phyloP scores from a whole-genome alignment of 2,888 invertebrate species.

The Stramonita haemastoma region DNA sequence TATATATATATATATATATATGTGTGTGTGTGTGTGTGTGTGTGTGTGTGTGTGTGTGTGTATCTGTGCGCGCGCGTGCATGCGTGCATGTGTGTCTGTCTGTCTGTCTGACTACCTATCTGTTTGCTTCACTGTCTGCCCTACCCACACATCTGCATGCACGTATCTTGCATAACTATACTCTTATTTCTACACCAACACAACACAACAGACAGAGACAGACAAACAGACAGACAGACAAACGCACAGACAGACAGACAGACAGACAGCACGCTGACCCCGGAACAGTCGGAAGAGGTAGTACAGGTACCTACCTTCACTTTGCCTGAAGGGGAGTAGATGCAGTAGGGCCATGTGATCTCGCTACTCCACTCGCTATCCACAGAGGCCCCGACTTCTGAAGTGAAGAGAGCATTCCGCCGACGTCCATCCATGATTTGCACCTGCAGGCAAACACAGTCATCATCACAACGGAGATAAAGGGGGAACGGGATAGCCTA shows the following conservation, averaged over 20 bases:
- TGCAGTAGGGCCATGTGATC: slow-evolving; percentile 51
- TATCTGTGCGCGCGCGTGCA: too few relatives aligned
- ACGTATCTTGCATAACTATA: too few relatives aligned
- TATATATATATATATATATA: too few relatives aligned
- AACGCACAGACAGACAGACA: not conserved
- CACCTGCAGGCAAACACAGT: slow-evolving; percentile 32
- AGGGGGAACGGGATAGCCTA: too few relatives aligned
- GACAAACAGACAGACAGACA: not conserved
- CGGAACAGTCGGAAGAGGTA: not conserved
- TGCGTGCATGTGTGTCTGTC: too few relatives aligned
- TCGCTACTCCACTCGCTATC: slow-evolving; percentile 48
- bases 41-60: too few relatives aligned
- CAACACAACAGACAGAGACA: not conserved
- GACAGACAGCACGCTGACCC: not conserved
- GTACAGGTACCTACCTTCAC: slow-evolving; percentile 50
- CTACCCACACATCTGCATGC: too few relatives aligned
- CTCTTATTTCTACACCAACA: too few relatives aligned
- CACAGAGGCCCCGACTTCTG: slow-evolving; percentile 22
- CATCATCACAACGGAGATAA: not conserved
- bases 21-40: too few relatives aligned
- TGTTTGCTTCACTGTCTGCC: too few relatives aligned
- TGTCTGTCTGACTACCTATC: too few relatives aligned
- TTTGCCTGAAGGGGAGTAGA: slow-evolving; percentile 55
- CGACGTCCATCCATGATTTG: slow-evolving; percentile 49
- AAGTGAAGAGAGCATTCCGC: slow-evolving; percentile 43